Base-by-base conservation (phyloP, 2,113 vertebrate species). In the Rhipidura dahli region DNA sequence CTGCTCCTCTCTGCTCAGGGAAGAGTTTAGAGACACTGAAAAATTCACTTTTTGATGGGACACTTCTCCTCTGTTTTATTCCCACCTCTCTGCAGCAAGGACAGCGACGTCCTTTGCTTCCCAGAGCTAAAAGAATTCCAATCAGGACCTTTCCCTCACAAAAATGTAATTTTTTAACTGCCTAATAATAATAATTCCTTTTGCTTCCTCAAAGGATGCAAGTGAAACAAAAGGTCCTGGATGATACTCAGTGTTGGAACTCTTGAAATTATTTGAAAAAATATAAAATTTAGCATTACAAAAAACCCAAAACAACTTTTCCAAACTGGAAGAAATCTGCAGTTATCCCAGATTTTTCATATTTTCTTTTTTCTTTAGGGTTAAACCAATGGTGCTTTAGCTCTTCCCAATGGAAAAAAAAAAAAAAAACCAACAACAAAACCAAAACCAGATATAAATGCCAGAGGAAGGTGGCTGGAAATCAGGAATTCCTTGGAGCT, bases 321-420 rank as follows among this genome's bases (percentile, higher is more conserved):
- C 23, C 53, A 19, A 50, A 5, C 18, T 4, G 11, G 53, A n/a
- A 59, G 11, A 40, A 69, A 40, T 28, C 44, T 9, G 11, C 11
- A 19, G 10, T 50, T 59, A 40, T n/a, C 15, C 4, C 15, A 2
- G 5, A 18, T 28, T 69, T 49, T 39, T 5, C 1, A 1, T 9
- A n/a, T n/a, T 22, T 49, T 22, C 1, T 68, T 69, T 69, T 5
- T 4, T 10, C 12, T 40, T 60, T 30, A 23, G 54, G 30, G 1
- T 70, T 50, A 30, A 40, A 40, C 4, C 49, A 47, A 21, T 26
- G 66, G 23, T 22, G 42, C 26, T 23, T 59, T 40, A 45, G 28
- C 21, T 73, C 4, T 75, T 40, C 33, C 4, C 13, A 37, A 53
- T 27, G 28, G 1, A 8, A 10, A 31, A 20, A n/a, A 45, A 5